A percentile compares a stretch with the other conserved stretches of the same genome.
Conservation (phyloP, 2,888 invertebrate species). For the Iphiclides podalirius region DNA sequence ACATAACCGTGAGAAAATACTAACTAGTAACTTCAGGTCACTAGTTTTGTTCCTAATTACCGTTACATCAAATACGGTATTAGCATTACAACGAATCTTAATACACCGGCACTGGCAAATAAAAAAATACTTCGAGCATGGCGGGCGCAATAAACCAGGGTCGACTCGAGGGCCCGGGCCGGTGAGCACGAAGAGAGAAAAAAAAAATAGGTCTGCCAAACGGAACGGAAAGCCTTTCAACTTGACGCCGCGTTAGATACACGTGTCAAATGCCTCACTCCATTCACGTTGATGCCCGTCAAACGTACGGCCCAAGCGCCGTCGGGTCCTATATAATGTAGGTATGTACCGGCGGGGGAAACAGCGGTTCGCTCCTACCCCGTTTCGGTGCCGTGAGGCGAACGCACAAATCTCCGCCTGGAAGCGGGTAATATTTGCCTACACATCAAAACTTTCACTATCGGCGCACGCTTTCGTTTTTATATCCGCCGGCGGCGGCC, state of each 20-base stretch:
- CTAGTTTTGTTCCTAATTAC: no score
- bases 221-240: slow-evolving; percentile 45
- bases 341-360: slow-evolving; percentile 49
- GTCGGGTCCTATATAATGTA: slow-evolving; percentile 59
- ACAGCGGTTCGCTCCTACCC: slow-evolving; percentile 52
- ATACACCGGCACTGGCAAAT: no score
- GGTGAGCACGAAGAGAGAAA: no score
- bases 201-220: slow-evolving; percentile 16
- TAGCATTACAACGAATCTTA: no score
- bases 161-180: no score
- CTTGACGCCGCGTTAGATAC: slow-evolving; percentile 50
- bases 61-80: no score
- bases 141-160: no score
- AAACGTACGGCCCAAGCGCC: slow-evolving; percentile 52
- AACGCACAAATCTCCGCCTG: slow-evolving; percentile 75
- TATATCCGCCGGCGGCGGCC: slow-evolving; percentile 63
- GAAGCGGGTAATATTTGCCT: slow-evolving; percentile 75
- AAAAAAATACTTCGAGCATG: no score
- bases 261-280: slow-evolving; percentile 67
- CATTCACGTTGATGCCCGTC: slow-evolving; percentile 66
- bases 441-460: slow-evolving; percentile 81
- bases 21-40: no score
- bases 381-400: slow-evolving; percentile 61
- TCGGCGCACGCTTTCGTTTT: slow-evolving; percentile 76
- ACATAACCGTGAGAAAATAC: no score